Percentiles rank a stretch among this genome's conserved stretches.
Evolutionary conservation across 2,113 vertebrate genomes (phyloP).

Genomic region (Gopherus flavomarginatus): DNA sequence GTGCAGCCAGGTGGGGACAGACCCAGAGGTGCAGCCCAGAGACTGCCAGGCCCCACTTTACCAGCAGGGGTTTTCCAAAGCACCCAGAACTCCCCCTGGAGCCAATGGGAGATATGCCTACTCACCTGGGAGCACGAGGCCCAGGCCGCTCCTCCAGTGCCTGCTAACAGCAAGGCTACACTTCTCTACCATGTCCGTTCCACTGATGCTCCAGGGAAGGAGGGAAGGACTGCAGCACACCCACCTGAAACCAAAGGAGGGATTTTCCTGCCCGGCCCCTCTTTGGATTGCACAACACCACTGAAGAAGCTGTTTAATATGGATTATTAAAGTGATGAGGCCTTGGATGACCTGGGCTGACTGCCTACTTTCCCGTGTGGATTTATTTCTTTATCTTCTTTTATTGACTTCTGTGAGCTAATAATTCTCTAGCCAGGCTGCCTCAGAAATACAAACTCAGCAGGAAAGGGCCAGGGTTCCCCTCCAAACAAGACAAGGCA

Average conservation of each 20-base stretch:
- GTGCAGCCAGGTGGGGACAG: neutral
- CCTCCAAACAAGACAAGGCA: neutral
- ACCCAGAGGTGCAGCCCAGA: neutral
- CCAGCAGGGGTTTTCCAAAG: neutral
- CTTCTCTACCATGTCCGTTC: neutral
- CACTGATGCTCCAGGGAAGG: neutral
- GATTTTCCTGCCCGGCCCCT: neutral
- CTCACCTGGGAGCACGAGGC: neutral
- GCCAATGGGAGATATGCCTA: neutral
- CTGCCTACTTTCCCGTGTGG: neutral
- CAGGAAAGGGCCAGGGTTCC: neutral
- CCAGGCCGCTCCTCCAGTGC: neutral
- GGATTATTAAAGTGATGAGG: neutral
- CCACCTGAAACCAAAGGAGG: neutral
- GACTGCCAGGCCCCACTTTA: neutral
- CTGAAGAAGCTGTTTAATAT: neutral
- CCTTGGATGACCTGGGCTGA: neutral
- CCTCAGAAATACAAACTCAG: neutral
- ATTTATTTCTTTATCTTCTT: neutral
- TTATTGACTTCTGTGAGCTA: neutral
- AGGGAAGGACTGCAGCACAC: neutral
- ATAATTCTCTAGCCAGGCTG: neutral
- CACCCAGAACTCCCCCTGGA: neutral
- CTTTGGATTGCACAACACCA: accelerated
- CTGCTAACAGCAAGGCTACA: neutral